Conservation (phyloP, 2,797 vertebrate genomes). For the Tympanoctomys barrerae region DNA sequence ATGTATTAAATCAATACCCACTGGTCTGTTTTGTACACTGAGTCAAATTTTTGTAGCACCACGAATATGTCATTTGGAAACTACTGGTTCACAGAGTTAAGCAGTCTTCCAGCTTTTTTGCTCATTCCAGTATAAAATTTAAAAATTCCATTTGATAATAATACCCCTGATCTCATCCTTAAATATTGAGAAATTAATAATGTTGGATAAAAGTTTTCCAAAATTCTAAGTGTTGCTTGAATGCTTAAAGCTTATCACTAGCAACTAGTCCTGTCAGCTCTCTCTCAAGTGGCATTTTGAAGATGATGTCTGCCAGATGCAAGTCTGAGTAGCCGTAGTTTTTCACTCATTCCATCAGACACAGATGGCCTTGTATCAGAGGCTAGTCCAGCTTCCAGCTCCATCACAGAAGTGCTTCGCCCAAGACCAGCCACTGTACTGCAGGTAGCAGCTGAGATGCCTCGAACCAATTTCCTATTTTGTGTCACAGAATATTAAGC, state of each 20-base stretch:
- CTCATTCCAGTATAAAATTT: constrained; percentile 14
- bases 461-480: not conserved
- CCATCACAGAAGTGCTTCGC: not conserved
- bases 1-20: not conserved
- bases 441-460: not conserved
- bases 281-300: not conserved
- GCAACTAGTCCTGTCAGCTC: not conserved
- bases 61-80: not conserved
- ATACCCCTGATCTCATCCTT: not conserved
- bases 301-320: not conserved
- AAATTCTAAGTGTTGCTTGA: constrained; percentile 36
- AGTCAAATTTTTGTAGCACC: constrained; percentile 20
- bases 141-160: constrained; percentile 14
- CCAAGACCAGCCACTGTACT: not conserved
- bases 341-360: not conserved
- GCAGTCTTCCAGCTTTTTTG: constrained; percentile 7
- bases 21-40: not conserved
- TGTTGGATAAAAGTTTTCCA: not conserved
- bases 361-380: not conserved
- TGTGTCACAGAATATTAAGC: not conserved
- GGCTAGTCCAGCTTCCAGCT: not conserved
- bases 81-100: not conserved
- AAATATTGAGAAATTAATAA: constrained; percentile 19
- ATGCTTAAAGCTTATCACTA: constrained; percentile 24
- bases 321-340: not conserved